Conservation (phyloP, 2,888 invertebrate species). For the Parnassius mnemosyne region DNA sequence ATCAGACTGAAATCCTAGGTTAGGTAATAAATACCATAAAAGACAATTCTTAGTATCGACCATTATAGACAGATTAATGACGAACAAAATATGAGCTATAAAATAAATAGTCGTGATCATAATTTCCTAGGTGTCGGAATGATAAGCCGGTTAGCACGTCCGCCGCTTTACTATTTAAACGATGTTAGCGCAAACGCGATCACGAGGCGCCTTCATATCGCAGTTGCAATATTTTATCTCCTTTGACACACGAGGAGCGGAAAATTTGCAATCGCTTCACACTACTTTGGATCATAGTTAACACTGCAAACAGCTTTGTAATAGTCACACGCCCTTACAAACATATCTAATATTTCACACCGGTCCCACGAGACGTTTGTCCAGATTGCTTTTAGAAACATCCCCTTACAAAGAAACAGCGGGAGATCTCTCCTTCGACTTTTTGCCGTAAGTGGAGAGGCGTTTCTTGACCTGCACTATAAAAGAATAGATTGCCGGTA, state of each 20-base stretch:
- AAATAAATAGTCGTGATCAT: constrained; percentile 63
- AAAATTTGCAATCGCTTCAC: constrained; percentile 71
- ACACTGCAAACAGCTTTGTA: constrained; percentile 73
- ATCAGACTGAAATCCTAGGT: too few relatives aligned
- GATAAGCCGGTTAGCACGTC: constrained; percentile 53
- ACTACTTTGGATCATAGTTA: constrained; percentile 54
- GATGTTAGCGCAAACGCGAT: constrained; percentile 54
- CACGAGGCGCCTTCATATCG: constrained; percentile 66
- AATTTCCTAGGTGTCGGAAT: constrained; percentile 63
- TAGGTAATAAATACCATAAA: too few relatives aligned
- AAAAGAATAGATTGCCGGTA: constrained; percentile 79
- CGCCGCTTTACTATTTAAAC: constrained; percentile 63
- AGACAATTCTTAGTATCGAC: not conserved
- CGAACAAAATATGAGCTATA: constrained; percentile 42
- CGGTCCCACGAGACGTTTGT: constrained; percentile 72
- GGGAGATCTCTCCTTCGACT: constrained; percentile 72
- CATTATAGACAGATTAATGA: constrained; percentile 24
- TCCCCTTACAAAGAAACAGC: constrained; percentile 69
- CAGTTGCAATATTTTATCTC: constrained; percentile 73
- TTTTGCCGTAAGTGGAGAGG: constrained; percentile 76
- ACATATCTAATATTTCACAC: constrained; percentile 70
- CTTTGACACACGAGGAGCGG: constrained; percentile 71
- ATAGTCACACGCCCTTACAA: constrained; percentile 65
- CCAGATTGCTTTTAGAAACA: constrained; percentile 65
- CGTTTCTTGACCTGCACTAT: constrained; percentile 67